Conservation (phyloP, 1,140 invertebrate genomes). For the Aphelenchoides besseyi region DNA sequence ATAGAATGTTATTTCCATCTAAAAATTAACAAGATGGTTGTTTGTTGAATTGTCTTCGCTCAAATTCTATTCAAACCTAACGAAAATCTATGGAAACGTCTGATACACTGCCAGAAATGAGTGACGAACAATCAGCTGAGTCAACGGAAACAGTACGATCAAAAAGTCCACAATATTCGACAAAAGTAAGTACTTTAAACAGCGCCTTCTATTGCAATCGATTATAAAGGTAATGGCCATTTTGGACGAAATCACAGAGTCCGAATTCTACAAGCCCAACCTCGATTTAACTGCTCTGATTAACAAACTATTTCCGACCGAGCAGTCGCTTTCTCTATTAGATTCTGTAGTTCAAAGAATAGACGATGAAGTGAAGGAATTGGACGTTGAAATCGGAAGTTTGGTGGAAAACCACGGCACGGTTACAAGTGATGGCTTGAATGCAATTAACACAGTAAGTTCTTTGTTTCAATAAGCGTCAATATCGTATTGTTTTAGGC, state of each 20-base stretch:
- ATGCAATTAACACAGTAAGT: slow-evolving; percentile 38
- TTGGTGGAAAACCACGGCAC: slow-evolving; percentile 56
- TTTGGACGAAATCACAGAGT: slow-evolving; percentile 37
- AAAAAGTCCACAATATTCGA: slow-evolving; percentile 14
- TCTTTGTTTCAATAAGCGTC: background rate
- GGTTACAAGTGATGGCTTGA: slow-evolving; percentile 44
- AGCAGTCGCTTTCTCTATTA: slow-evolving; percentile 70
- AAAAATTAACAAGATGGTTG: too few species aligned
- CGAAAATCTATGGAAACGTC: too few species aligned
- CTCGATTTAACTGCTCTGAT: slow-evolving; percentile 75
- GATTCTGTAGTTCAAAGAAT: slow-evolving; percentile 52
- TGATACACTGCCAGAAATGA: too few species aligned
- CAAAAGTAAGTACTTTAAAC: background rate
- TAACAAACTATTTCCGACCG: slow-evolving; percentile 92
- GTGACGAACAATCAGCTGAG: too few species aligned
- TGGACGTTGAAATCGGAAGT: slow-evolving; percentile 54
- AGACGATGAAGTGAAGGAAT: slow-evolving; percentile 51
- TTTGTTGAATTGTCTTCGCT: too few species aligned
- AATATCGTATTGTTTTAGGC: slow-evolving; percentile 69
- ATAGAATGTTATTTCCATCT: too few species aligned
- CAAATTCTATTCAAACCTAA: too few species aligned
- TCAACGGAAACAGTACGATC: background rate
- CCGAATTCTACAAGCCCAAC: slow-evolving; percentile 51
- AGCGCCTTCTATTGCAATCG: slow-evolving; percentile 10
- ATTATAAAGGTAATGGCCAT: slow-evolving; percentile 37